Base-by-base conservation (phyloP, 2,888 invertebrate species). In the Sphecodes monilicornis region DNA sequence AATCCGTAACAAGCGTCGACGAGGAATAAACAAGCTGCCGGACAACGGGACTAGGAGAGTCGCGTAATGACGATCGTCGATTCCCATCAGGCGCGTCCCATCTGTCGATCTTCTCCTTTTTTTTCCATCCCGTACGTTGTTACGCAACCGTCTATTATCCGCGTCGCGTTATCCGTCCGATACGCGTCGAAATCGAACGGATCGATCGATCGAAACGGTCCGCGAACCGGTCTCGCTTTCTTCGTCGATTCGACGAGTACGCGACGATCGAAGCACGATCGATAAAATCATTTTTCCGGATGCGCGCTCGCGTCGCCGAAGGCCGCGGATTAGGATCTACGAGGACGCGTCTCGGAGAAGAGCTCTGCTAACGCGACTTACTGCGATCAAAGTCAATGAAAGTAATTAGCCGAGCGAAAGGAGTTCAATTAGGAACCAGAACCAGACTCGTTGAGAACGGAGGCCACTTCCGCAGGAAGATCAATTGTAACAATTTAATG, bases 321-420 rank as follows among this genome's bases (percentile, higher is more conserved):
- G 90, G 90, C 78, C 75, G 70, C 22, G 80, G 90, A 90, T 90
- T 90, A 90, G 81, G 89, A 88, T 90, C 87, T 87, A 32, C 69
- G 89, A 84, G 82, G n/a, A 43, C 60, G 26, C 41, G 22, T 16
- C 50, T 64, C 36, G n/a, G 66, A 22, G 36, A 60, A 16, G 26
- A 26, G 26, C 57, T 10, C 11, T 0, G 26, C 26, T 26, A 5
- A 16, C 22, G 50, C 50, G 50, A 3, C 50, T n/a, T n/a, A 10
- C 50, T 8, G 22, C 50, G 78, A 87, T 82, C 81, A 88, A 85
- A 89, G 87, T 69, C 81, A 85, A 90, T 80, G 84, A 88, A 85
- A 77, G 89, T 78, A 75, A 88, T 89, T 88, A 88, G 86, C 86
- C 80, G 78, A 73, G 84, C 78, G 76, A 84, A 89, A 89, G 89